phyloP scores from a whole-genome alignment of 2,113 vertebrate species.

The Oreocharis arfaki region DNA sequence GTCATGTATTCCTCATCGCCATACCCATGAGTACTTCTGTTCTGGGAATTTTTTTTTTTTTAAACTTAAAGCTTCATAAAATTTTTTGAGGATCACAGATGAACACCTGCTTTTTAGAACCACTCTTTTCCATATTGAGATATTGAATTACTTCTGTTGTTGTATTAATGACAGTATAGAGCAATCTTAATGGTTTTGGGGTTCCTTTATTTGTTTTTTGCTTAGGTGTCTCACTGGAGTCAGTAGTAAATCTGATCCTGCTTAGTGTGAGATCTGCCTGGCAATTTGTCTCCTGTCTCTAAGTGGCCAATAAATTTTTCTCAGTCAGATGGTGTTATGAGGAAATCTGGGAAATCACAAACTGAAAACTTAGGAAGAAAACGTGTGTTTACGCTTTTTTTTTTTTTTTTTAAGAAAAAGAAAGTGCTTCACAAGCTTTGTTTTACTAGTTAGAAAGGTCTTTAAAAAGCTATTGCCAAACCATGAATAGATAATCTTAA shows the following conservation, averaged over 20 bases:
- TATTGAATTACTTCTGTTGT: neutral
- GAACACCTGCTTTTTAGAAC: neutral
- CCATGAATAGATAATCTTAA: neutral
- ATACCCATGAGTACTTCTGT: neutral
- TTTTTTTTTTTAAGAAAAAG: neutral
- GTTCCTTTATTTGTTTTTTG: neutral
- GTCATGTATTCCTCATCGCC: neutral
- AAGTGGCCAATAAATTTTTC: neutral
- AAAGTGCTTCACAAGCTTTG: neutral
- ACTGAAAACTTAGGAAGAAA: neutral
- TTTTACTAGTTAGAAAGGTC: neutral
- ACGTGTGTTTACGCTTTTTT: rapidly evolving
- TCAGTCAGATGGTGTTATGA: neutral
- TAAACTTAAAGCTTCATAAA: neutral
- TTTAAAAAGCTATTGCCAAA: neutral
- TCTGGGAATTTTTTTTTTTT: neutral
- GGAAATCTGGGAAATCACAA: neutral
- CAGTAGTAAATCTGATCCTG: neutral
- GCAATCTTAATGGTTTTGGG: neutral
- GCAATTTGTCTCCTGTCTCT: neutral
- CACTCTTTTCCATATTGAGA: neutral
- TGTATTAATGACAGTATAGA: neutral
- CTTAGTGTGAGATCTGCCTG: neutral
- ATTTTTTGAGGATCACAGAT: neutral
- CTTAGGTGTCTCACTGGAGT: neutral